Evolutionary conservation across 2,113 vertebrate species (phyloP).

Genomic region (Catharus fuscescens): DNA sequence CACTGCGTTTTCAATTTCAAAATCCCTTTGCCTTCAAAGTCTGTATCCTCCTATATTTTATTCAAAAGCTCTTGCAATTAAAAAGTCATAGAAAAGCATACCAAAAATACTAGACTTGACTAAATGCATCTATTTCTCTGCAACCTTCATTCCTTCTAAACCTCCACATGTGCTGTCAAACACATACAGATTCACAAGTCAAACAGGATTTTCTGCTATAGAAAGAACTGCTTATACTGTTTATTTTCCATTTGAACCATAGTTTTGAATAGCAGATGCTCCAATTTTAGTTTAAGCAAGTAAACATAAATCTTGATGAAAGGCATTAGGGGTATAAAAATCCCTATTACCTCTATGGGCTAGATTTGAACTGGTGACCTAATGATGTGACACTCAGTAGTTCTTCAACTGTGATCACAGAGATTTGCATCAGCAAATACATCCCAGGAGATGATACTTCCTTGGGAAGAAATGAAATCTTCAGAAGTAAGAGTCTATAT

Average conservation of each 20-base stretch:
- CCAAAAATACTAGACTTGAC: neutral
- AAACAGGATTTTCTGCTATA: neutral
- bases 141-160: neutral
- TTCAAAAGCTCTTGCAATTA: neutral
- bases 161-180: neutral
- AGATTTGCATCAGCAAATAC: neutral
- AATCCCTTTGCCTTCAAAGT: neutral
- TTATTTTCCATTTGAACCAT: neutral
- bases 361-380: constrained; percentile 5
- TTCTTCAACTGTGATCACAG: neutral
- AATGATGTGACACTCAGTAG: neutral
- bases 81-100: neutral
- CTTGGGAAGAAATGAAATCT: neutral
- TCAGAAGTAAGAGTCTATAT: neutral
- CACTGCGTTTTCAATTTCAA: neutral
- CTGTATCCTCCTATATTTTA: neutral
- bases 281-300: neutral
- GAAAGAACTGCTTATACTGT: neutral
- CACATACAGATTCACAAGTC: neutral
- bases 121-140: neutral
- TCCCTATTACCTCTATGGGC: neutral
- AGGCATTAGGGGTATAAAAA: neutral
- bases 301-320: neutral
- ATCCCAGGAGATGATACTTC: neutral
- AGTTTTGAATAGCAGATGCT: neutral